A percentile compares a stretch with the other conserved stretches of the same genome.
These are phyloP conservation scores for Hypanus sabinus DNA, from an alignment of 2,113 vertebrate genomes.

Conservation along the genomic window DNA sequence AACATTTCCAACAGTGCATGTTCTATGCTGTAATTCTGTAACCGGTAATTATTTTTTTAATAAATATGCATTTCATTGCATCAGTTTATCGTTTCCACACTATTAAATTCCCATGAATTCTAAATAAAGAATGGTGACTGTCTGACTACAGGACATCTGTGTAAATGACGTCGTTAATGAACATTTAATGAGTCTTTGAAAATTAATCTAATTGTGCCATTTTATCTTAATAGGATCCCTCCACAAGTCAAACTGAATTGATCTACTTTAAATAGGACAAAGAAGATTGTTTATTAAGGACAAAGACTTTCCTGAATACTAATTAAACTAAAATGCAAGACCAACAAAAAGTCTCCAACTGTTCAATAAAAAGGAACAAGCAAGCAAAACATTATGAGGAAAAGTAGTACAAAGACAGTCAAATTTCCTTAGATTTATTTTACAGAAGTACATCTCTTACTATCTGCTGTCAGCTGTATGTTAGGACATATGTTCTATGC, in stretches of 20 bases:
- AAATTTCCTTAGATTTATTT: not conserved
- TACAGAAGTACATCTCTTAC: not conserved
- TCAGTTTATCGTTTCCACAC: constrained; percentile 21
- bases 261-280: constrained; percentile 20
- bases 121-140: constrained; percentile 36
- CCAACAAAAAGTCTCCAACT: not conserved
- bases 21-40: constrained; percentile 18
- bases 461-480: not conserved
- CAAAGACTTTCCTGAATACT: constrained; percentile 24
- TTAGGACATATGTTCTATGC: not conserved
- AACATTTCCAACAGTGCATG: not conserved
- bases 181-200: constrained; percentile 36
- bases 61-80: constrained; percentile 35
- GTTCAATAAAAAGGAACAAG: constrained; percentile 3
- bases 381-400: not conserved
- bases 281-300: constrained; percentile 23
- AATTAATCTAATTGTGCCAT: constrained; percentile 34
- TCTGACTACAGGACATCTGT: constrained; percentile 37
- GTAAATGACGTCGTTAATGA: constrained; percentile 37
- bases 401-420: not conserved
- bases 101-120: constrained; percentile 34
- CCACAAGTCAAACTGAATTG: constrained; percentile 32
- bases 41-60: constrained; percentile 23
- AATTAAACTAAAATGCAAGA: constrained; percentile 20
- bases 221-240: constrained; percentile 34